Conservation (phyloP, 2,797 vertebrate genomes). For the Acipenser ruthenus region DNA sequence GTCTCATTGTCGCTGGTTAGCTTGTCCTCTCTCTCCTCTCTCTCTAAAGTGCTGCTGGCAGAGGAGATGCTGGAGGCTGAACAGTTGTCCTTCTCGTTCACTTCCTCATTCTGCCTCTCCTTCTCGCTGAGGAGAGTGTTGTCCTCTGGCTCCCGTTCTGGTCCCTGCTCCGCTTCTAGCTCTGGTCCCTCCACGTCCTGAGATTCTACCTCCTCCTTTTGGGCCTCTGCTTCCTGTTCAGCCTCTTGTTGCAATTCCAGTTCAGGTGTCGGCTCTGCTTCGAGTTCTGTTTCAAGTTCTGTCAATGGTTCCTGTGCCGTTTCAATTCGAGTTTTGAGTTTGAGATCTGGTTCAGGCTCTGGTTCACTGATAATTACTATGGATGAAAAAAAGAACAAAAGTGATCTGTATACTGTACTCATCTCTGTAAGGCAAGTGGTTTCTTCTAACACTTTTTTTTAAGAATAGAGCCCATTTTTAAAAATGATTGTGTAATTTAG, state of each 20-base stretch:
- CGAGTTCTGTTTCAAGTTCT: conserved; percentile 13
- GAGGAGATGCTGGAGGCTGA: conserved; percentile 93
- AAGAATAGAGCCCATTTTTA: no score
- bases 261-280: conserved; percentile 35
- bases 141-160: conserved; percentile 65
- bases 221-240: conserved; percentile 41
- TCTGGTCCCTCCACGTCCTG: conserved; percentile 36
- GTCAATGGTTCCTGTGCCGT: conserved; percentile 18
- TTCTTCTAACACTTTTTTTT: no score
- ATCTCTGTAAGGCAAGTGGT: no score
- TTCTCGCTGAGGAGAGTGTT: conserved; percentile 84
- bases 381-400: conserved; percentile 25
- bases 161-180: conserved; percentile 42
- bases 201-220: conserved; percentile 38
- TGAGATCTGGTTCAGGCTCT: conserved; percentile 52
- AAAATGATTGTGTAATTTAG: no score
- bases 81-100: conserved; percentile 93
- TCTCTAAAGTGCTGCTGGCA: conserved; percentile 87
- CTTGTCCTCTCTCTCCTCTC: conserved; percentile 73
- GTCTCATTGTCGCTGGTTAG: conserved; percentile 60
- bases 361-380: conserved; percentile 54
- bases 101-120: conserved; percentile 85
- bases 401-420: no score
- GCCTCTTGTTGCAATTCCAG: conserved; percentile 31
- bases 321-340: conserved; percentile 39